Conservation (phyloP, 1,140 invertebrate species). For the Drosophila sucinea region DNA sequence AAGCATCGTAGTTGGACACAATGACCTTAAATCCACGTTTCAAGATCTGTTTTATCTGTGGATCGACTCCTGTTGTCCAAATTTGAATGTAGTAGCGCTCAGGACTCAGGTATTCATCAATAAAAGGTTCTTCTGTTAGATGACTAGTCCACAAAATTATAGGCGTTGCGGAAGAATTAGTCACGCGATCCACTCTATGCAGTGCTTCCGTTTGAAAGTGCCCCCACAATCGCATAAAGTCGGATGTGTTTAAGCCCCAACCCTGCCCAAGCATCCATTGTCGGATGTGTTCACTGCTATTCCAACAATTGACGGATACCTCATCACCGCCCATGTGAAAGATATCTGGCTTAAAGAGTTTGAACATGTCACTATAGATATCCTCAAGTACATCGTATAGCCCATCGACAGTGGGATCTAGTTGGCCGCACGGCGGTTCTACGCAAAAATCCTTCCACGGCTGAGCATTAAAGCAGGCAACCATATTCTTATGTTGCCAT, state of each 20-base stretch:
- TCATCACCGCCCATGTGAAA: slow-evolving; percentile 97
- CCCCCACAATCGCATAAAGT: slow-evolving; percentile 90
- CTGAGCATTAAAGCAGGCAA: slow-evolving; percentile 88
- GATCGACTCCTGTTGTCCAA: slow-evolving; percentile 88
- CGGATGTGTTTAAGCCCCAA: slow-evolving; percentile 85
- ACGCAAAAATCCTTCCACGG: slow-evolving; percentile 91
- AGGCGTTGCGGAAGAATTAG: slow-evolving; percentile 83
- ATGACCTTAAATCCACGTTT: slow-evolving; percentile 89
- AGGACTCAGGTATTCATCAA: slow-evolving; percentile 88
- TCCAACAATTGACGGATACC: slow-evolving; percentile 91
- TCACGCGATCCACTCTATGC: slow-evolving; percentile 85
- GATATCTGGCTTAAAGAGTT: slow-evolving; percentile 87
- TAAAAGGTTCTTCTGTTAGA: slow-evolving; percentile 87
- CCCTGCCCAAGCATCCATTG: slow-evolving; percentile 87
- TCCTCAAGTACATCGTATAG: slow-evolving; percentile 90
- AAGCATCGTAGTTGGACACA: slow-evolving; percentile 92
- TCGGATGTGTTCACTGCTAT: slow-evolving; percentile 86
- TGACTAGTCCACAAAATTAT: slow-evolving; percentile 93
- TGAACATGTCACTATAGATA: slow-evolving; percentile 88
- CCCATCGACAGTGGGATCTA: slow-evolving; percentile 90
- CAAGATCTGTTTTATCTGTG: slow-evolving; percentile 87
- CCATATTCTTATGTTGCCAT: slow-evolving; percentile 89
- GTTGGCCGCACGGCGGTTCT: slow-evolving; percentile 93
- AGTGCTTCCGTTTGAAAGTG: slow-evolving; percentile 89
- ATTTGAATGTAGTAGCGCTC: slow-evolving; percentile 91